A percentile compares a stretch with the other conserved stretches of the same genome.
Evolutionary conservation across 2,113 vertebrate species (phyloP).

Genomic region (Elephas maximus): DNA sequence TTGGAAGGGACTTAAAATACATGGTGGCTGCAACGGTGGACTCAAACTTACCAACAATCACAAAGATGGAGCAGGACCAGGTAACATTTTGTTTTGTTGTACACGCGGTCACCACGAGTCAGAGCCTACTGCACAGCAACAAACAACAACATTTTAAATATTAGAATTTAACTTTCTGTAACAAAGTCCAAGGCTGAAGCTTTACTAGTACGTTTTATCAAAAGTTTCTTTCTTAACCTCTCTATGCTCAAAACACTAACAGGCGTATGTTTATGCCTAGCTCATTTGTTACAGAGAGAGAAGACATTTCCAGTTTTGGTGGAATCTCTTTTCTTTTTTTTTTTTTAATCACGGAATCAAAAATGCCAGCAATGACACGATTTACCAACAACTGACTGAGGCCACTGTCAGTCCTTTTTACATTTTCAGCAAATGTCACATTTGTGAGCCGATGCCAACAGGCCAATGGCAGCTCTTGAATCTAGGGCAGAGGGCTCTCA

Average conservation of each 20-base stretch:
- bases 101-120: neutral
- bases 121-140: neutral
- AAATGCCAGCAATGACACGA: neutral
- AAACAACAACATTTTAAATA: neutral
- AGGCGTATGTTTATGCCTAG: neutral
- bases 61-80: neutral
- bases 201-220: neutral
- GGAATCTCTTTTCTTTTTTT: neutral
- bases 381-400: fast-evolving
- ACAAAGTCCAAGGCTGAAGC: neutral
- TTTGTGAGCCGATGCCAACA: conserved; percentile 1
- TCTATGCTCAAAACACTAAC: neutral
- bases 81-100: neutral
- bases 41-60: neutral
- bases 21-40: neutral
- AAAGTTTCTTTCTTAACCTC: conserved; percentile 2
- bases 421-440: neutral
- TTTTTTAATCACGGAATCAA: neutral
- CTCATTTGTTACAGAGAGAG: neutral
- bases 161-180: neutral
- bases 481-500: conserved; percentile 59
- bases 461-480: conserved; percentile 45
- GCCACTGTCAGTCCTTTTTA: fast-evolving
- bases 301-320: neutral
- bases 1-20: too few species aligned